These are phyloP conservation scores for Zaprionus lineosus DNA, from an alignment of 2,888 invertebrate species.

Conservation along the genomic window DNA sequence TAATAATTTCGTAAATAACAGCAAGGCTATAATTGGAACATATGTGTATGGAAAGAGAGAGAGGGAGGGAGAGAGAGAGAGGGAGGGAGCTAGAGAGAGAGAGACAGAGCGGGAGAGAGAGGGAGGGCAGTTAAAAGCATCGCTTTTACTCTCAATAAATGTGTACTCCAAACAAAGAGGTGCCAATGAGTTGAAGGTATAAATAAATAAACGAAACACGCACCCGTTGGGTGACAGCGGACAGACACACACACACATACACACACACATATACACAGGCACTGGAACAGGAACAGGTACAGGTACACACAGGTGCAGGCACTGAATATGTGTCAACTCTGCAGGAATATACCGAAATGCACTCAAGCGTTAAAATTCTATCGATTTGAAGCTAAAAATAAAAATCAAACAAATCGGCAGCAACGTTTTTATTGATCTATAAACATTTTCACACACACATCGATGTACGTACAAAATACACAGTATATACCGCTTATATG, in stretches of 20 bases:
- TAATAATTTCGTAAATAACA: too few species aligned
- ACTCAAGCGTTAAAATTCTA: conserved; percentile 69
- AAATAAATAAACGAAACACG: conserved; percentile 27
- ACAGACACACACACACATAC: not conserved
- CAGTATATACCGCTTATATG: too few species aligned
- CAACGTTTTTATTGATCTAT: too few species aligned
- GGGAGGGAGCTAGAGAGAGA: too few species aligned
- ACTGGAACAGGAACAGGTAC: not conserved
- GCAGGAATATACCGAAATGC: conserved; percentile 49
- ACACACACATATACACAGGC: conserved; percentile 2
- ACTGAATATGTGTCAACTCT: conserved; percentile 29
- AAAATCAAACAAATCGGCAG: conserved; percentile 22
- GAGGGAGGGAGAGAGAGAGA: too few species aligned
- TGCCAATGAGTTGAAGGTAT: conserved; percentile 34
- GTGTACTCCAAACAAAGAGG: not conserved
- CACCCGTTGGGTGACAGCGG: not conserved
- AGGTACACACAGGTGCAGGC: not conserved
- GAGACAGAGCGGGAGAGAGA: too few species aligned
- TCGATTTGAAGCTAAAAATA: conserved; percentile 73
- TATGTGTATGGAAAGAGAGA: too few species aligned
- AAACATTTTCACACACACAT: too few species aligned
- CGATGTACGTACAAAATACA: too few species aligned
- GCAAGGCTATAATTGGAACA: too few species aligned
- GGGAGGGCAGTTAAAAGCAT: not conserved
- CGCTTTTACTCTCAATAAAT: not conserved